phyloP scores from a whole-genome alignment of 2,888 invertebrate species.

The Siphlonurus alternatus region DNA sequence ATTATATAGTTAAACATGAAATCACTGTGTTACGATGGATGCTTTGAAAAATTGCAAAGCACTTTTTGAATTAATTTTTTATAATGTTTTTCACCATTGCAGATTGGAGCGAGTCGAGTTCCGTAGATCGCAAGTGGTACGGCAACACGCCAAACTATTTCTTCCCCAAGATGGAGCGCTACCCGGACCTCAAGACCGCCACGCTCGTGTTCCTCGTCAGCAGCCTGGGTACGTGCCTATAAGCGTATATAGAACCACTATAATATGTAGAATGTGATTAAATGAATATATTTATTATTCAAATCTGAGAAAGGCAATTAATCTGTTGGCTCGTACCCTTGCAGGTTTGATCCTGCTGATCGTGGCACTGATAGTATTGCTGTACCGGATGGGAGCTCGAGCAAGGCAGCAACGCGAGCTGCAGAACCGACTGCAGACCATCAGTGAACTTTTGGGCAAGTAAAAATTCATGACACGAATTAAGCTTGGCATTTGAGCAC shows the following conservation, averaged over 20 bases:
- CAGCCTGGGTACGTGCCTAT: slow-evolving; percentile 32
- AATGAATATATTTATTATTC: too few species aligned
- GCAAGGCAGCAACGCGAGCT: slow-evolving; percentile 42
- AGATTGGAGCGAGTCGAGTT: slow-evolving; percentile 34
- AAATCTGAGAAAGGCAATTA: too few species aligned
- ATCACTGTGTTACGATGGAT: too few species aligned
- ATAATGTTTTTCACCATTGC: too few species aligned
- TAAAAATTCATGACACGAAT: not conserved
- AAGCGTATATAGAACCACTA: not conserved
- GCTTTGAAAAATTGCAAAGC: too few species aligned
- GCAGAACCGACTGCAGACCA: slow-evolving; percentile 48
- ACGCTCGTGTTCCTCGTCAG: slow-evolving; percentile 45
- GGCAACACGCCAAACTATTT: slow-evolving; percentile 52
- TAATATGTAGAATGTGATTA: too few species aligned
- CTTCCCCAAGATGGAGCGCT: slow-evolving; percentile 48
- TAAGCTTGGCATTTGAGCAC: too few species aligned
- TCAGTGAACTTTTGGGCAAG: slow-evolving; percentile 43
- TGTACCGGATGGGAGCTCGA: slow-evolving; percentile 43
- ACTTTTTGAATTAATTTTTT: too few species aligned
- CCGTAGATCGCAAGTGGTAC: slow-evolving; percentile 41
- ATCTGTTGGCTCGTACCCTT: too few species aligned
- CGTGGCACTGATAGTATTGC: slow-evolving; percentile 40
- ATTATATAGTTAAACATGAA: too few species aligned
- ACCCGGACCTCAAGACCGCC: slow-evolving; percentile 46
- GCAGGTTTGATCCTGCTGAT: slow-evolving; percentile 39